phyloP scores from a whole-genome alignment of 2,888 invertebrate genomes.

The Trisateles emortualis region DNA sequence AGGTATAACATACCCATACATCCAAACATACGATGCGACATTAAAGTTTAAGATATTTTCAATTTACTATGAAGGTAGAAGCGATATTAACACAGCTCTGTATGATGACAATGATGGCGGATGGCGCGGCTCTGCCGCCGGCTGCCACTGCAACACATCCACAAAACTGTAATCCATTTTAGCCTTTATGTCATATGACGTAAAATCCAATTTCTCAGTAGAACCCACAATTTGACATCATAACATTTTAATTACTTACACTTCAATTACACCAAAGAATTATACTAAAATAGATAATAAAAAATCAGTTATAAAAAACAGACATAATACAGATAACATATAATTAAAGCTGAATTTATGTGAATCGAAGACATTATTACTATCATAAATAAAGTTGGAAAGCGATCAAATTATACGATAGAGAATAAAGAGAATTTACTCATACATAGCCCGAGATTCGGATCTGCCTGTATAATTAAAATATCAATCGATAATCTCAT shows the following conservation, averaged over 20 bases:
- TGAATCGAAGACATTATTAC: constrained; percentile 68
- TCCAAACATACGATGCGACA: too few relatives aligned
- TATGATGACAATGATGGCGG: too few relatives aligned
- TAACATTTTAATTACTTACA: constrained; percentile 16
- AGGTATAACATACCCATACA: too few relatives aligned
- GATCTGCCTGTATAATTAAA: constrained; percentile 26
- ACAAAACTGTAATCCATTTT: not conserved
- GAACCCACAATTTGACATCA: constrained; percentile 1
- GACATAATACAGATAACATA: constrained; percentile 51
- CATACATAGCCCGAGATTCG: constrained; percentile 12
- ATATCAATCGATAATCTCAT: constrained; percentile 20
- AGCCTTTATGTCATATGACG: not conserved
- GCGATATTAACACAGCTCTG: too few relatives aligned
- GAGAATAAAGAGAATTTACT: constrained; percentile 28
- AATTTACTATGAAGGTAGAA: too few relatives aligned
- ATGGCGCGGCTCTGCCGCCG: too few relatives aligned
- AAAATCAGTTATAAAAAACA: constrained; percentile 38
- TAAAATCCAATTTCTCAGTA: not conserved
- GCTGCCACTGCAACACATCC: too few relatives aligned
- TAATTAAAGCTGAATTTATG: constrained; percentile 70
- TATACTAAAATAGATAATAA: constrained; percentile 13
- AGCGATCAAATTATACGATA: constrained; percentile 60
- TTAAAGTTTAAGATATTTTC: too few relatives aligned
- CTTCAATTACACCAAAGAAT: constrained; percentile 10
- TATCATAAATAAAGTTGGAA: constrained; percentile 62